Evolutionary conservation across 2,113 vertebrate species (phyloP).

Genomic region (Chionodraco myersi): DNA sequence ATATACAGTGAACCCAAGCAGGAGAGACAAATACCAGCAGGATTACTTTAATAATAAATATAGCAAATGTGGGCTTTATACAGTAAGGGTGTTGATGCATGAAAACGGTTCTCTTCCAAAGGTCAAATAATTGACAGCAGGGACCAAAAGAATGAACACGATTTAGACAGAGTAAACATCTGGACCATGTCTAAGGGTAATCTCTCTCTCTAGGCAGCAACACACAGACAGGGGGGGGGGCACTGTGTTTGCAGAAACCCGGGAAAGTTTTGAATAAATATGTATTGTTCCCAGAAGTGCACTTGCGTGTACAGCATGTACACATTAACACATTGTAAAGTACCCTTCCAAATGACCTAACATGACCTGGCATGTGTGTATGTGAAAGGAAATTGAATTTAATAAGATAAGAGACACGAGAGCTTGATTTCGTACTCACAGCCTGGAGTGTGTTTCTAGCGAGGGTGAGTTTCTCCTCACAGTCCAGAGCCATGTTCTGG

Average conservation of each 20-base stretch:
- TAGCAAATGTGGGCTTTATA: not conserved
- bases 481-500: constrained; percentile 95
- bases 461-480: constrained; percentile 96
- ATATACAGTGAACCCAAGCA: not conserved
- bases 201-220: not conserved
- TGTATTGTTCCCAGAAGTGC: constrained; percentile 22
- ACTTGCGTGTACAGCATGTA: not conserved
- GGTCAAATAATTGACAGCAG: not conserved
- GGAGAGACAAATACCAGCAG: not conserved
- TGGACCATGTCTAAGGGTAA: not conserved
- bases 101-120: not conserved
- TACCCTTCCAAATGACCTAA: fast-evolving
- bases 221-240: not conserved
- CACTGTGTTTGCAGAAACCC: constrained; percentile 3
- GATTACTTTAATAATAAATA: not conserved
- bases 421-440: constrained; percentile 82
- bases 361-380: not conserved
- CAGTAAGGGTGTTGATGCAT: not conserved
- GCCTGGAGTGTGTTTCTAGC: constrained; percentile 97
- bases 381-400: not conserved
- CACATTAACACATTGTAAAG: constrained; percentile 18
- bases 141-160: not conserved
- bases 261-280: constrained; percentile 11
- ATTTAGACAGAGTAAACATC: not conserved
- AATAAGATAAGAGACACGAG: not conserved